phyloP scores from a whole-genome alignment of 1,140 invertebrate genomes.

The Lamellibrachia luymesi region DNA sequence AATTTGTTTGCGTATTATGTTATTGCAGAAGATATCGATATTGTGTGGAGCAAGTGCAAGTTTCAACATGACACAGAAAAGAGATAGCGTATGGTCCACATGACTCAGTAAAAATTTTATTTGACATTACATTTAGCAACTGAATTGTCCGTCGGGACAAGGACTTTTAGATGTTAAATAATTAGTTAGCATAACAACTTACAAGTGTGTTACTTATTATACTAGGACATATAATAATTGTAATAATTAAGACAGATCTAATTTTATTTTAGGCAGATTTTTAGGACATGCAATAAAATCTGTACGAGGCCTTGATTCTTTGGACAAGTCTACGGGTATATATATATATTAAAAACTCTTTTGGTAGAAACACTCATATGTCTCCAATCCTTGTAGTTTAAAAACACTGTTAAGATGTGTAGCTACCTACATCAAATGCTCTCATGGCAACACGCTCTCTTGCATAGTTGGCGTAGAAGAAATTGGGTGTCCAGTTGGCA shows the following conservation, averaged over 20 bases:
- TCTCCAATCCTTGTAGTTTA: background rate
- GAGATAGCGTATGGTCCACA: too few relatives aligned
- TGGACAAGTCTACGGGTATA: too few relatives aligned
- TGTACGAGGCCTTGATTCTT: background rate
- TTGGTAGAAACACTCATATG: background rate
- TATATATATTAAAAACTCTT: too few relatives aligned
- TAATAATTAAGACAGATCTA: background rate
- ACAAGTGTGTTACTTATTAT: background rate
- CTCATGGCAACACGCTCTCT: conserved; percentile 19
- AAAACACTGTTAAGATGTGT: background rate
- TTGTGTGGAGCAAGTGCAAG: too few relatives aligned
- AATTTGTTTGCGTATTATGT: too few relatives aligned
- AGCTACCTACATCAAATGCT: conserved; percentile 16
- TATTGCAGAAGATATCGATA: too few relatives aligned
- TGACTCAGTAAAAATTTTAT: too few relatives aligned
- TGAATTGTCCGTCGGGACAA: too few relatives aligned
- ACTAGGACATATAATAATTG: background rate
- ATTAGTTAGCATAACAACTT: too few relatives aligned
- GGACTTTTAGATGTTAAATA: too few relatives aligned
- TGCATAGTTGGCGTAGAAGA: conserved; percentile 9
- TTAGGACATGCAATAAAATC: background rate
- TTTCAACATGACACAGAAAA: too few relatives aligned
- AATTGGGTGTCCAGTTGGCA: conserved; percentile 16
- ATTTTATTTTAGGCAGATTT: background rate
- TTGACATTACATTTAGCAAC: too few relatives aligned